Conservation (phyloP, 2,113 vertebrate genomes). For the Macquaria australasica region DNA sequence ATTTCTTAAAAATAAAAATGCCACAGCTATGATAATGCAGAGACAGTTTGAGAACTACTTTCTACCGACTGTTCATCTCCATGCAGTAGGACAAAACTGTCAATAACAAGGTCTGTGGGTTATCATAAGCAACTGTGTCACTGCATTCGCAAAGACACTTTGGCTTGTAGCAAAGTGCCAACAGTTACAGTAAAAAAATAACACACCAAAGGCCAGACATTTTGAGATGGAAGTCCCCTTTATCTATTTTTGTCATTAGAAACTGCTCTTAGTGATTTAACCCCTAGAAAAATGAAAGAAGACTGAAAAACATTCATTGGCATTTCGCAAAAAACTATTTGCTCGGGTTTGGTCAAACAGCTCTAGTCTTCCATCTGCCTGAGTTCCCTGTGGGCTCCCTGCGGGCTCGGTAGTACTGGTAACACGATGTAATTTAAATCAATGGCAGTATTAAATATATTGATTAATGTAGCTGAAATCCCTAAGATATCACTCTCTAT, state of each 20-base stretch:
- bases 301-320: background rate
- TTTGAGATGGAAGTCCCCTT: background rate
- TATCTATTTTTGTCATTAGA: background rate
- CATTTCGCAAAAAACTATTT: background rate
- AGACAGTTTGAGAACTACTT: constrained; percentile 31
- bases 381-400: background rate
- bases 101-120: constrained; percentile 43
- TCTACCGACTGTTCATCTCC: constrained; percentile 18
- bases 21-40: background rate
- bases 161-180: background rate
- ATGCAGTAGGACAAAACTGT: constrained; percentile 28
- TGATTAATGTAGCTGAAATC: background rate
- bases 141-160: constrained; percentile 25
- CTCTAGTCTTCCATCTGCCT: constrained; percentile 5
- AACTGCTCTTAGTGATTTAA: background rate
- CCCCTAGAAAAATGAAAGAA: background rate
- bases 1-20: constrained; percentile 12
- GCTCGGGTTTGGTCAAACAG: background rate
- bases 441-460: background rate
- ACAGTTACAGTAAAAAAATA: constrained; percentile 4
- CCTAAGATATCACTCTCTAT: no score
- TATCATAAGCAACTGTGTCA: constrained; percentile 14
- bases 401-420: background rate
- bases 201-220: background rate
- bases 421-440: constrained; percentile 1